Evolutionary conservation across 2,888 invertebrate genomes (phyloP).

Genomic region (Prionchulus punctatus): DNA sequence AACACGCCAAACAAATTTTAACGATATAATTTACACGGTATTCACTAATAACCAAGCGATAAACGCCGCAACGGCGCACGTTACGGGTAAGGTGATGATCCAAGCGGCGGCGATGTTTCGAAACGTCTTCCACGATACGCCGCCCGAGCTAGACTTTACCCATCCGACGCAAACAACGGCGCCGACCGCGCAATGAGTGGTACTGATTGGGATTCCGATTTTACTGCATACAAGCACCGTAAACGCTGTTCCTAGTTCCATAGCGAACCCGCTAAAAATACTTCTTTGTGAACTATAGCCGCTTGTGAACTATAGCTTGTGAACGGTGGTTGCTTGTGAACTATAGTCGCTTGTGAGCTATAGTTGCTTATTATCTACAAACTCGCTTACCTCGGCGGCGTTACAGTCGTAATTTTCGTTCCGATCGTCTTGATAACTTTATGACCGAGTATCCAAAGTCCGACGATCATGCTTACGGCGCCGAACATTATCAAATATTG

Average conservation of each 20-base stretch:
- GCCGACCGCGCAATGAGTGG: constrained; percentile 24
- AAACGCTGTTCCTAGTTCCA: constrained; percentile 23
- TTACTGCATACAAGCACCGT: constrained; percentile 23
- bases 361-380: background rate
- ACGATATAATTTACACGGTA: too few relatives aligned
- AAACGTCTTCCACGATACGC: constrained; percentile 16
- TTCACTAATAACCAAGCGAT: constrained; percentile 7
- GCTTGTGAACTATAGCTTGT: too few relatives aligned
- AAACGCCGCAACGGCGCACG: constrained; percentile 9
- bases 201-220: constrained; percentile 19
- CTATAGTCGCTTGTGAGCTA: too few relatives aligned
- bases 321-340: too few relatives aligned
- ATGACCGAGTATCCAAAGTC: constrained; percentile 14
- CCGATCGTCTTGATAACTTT: constrained; percentile 15
- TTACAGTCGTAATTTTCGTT: constrained; percentile 11
- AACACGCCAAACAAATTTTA: too few relatives aligned
- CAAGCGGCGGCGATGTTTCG: constrained; percentile 12
- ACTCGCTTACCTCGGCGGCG: constrained; percentile 12
- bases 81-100: constrained; percentile 13
- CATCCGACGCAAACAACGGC: constrained; percentile 22
- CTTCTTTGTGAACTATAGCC: too few relatives aligned
- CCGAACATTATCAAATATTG: constrained; percentile 12
- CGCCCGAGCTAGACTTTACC: constrained; percentile 18
- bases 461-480: constrained; percentile 13
- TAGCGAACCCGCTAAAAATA: constrained; percentile 19